Evolutionary conservation across 2,888 invertebrate genomes (phyloP).

Genomic region (Lissocephala sabroskyi): DNA sequence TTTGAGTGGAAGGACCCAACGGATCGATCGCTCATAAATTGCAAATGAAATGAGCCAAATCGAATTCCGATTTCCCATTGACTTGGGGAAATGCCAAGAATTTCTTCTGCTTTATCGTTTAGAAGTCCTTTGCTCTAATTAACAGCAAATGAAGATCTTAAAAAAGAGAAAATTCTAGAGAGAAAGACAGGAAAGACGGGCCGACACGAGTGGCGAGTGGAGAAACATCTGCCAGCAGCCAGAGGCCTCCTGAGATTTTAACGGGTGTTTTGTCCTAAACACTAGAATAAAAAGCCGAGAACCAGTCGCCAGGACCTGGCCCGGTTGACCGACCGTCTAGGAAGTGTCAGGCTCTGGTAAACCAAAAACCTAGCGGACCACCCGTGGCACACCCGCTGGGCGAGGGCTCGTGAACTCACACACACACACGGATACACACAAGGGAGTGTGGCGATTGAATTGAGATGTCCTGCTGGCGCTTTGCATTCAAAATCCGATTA

Average conservation of each 20-base stretch:
- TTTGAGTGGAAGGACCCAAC: conserved; percentile 11
- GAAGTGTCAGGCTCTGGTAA: conserved; percentile 33
- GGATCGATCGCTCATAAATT: conserved; percentile 66
- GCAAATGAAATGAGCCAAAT: conserved; percentile 69
- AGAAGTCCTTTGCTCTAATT: conserved; percentile 39
- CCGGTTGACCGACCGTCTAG: conserved; percentile 23
- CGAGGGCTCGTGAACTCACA: conserved; percentile 35
- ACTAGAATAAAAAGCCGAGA: not conserved
- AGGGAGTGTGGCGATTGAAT: conserved; percentile 16
- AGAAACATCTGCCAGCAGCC: conserved; percentile 36
- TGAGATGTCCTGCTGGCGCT: conserved; percentile 58
- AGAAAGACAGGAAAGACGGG: conserved; percentile 4
- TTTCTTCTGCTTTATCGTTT: too few relatives aligned
- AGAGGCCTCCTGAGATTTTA: conserved; percentile 9
- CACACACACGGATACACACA: conserved; percentile 4
- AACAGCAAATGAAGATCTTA: conserved; percentile 48
- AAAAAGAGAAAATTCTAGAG: conserved; percentile 4
- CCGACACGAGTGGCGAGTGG: not conserved
- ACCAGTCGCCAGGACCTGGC: not conserved
- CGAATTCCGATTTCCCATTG: too few relatives aligned
- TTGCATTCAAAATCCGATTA: conserved; percentile 49
- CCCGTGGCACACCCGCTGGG: conserved; percentile 53
- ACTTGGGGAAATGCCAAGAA: not conserved
- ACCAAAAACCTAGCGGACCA: conserved; percentile 33
- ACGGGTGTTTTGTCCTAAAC: conserved; percentile 20